Evolutionary conservation across 2,888 invertebrate species (phyloP).

Genomic region (Melanophora roralis): DNA sequence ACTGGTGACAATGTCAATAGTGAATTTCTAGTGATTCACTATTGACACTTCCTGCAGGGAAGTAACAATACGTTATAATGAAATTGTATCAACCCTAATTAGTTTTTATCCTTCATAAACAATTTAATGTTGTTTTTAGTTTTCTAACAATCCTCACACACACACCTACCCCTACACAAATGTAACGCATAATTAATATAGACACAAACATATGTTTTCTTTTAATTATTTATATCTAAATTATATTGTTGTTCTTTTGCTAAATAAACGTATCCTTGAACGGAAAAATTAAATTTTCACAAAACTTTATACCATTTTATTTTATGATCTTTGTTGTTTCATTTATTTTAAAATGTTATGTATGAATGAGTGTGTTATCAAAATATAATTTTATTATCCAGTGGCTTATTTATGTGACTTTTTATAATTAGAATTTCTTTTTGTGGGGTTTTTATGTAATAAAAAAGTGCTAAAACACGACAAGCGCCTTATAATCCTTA

Average conservation of each 20-base stretch:
- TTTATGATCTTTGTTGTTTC: background rate
- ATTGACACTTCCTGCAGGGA: background rate
- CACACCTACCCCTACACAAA: background rate
- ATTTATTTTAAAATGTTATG: background rate
- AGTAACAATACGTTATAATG: constrained; percentile 28
- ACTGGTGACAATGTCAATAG: no score
- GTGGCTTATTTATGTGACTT: background rate
- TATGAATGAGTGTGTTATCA: background rate
- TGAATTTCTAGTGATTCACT: background rate
- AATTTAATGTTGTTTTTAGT: constrained; percentile 28
- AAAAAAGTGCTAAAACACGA: background rate
- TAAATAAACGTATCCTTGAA: background rate
- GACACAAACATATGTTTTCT: background rate
- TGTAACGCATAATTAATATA: background rate
- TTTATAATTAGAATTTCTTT: constrained; percentile 12
- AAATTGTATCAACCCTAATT: constrained; percentile 44
- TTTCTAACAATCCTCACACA: background rate
- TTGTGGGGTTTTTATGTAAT: background rate
- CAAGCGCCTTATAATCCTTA: no score
- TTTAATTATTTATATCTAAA: background rate
- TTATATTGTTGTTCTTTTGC: background rate
- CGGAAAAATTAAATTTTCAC: background rate
- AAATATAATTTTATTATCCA: constrained; percentile 19
- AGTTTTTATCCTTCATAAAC: constrained; percentile 42
- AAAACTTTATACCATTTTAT: background rate